Percentiles rank a stretch among this genome's conserved stretches.
Evolutionary conservation across 2,888 invertebrate species (phyloP).

Genomic region (Actias luna): DNA sequence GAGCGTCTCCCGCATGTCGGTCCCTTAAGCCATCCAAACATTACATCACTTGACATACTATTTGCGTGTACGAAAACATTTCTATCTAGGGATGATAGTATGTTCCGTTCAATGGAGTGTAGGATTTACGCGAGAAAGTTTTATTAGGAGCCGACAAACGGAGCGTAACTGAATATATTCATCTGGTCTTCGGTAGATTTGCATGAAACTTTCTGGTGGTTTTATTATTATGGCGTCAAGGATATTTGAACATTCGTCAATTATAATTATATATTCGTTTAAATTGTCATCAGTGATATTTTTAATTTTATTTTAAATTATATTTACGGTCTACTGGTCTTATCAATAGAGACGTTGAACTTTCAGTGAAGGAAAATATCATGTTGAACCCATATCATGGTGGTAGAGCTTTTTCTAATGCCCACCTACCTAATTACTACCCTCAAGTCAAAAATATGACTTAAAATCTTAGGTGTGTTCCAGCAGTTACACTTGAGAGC

Average conservation of each 20-base stretch:
- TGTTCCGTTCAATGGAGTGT: conserved; percentile 42
- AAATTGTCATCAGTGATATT: background rate
- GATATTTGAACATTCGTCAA: background rate
- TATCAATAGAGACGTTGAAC: too few relatives aligned
- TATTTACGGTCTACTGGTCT: background rate
- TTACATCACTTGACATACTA: conserved; percentile 18
- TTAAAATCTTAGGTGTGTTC: too few relatives aligned
- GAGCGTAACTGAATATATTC: conserved; percentile 33
- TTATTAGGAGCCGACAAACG: conserved; percentile 45
- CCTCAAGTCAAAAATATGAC: too few relatives aligned
- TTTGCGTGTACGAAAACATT: conserved; percentile 20
- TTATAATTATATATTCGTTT: background rate
- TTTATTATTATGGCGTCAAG: conserved; percentile 9
- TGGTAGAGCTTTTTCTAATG: too few relatives aligned
- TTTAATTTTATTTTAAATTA: background rate
- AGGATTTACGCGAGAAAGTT: conserved; percentile 48
- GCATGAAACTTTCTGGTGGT: conserved; percentile 18
- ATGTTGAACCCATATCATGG: too few relatives aligned
- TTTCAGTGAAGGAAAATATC: too few relatives aligned
- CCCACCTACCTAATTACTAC: too few relatives aligned
- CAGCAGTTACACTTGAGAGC: too few relatives aligned
- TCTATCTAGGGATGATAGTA: conserved; percentile 23
- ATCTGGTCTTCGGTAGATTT: conserved; percentile 23
- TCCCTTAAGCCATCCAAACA: conserved; percentile 6
- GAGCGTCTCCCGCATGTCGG: background rate